Base-by-base conservation (phyloP, 2,797 vertebrate genomes). In the Periparus ater region DNA sequence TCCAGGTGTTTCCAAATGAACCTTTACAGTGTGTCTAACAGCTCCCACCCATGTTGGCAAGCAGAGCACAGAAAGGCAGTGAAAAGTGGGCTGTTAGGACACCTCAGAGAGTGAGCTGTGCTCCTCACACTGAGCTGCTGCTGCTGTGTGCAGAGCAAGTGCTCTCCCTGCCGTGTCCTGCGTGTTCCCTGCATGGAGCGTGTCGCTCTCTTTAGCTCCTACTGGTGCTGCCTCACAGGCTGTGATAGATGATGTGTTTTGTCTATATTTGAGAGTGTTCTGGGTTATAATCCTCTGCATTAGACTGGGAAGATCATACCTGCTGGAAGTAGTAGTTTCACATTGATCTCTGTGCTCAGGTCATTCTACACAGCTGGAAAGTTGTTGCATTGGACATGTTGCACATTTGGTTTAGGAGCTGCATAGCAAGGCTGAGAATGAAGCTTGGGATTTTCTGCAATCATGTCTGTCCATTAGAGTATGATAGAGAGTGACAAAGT, bases 1-100 rank as follows among this genome's bases (percentile, higher is more conserved):
- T 93, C 94, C 88, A 91, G 85, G 88, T 95, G 93, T 95, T 96
- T 90, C 91, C 85, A 96, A 91, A 79, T 15, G 77, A 61, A 57
- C 71, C 74, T 74, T 91, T 82, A 32, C 51, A 45, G 80, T 45
- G 80, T 61, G 74, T 66, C 73, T 95, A 78, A 86, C 74, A 73
- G 89, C 71, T 96, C 85, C 85, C 88, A 79, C 83, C 89, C 91
- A 17, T 88, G 87, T 22, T 89, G 92, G 92, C 95, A 91, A 81
- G 73, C 2, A 0, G 54, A 72, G 73, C 85, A 88, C 68, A 55
- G 93, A 89, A 62, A 81, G 79, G 85, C 72, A 61, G 77, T 94
- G 94, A 91, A 78, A 91, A 92, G 82, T 53, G n/a, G 71, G 70
- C 94, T 84, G 79, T 53, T 84, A 51, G 38, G 73, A 73, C 53